These are phyloP conservation scores for Polyommatus icarus DNA, from an alignment of 2,888 invertebrate species.

Conservation along the genomic window DNA sequence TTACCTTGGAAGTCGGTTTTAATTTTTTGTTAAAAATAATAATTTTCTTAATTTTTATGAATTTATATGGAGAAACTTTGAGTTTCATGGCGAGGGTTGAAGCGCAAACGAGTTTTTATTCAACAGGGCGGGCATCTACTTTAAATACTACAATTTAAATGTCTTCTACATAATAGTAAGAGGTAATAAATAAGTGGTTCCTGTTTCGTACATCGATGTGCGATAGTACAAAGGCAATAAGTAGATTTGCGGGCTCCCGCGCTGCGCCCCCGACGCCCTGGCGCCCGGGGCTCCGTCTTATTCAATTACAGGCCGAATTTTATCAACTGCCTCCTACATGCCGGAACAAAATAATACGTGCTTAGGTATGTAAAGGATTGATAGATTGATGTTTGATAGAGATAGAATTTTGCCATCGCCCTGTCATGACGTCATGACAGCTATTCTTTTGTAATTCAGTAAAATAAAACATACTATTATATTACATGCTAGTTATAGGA, in stretches of 20 bases:
- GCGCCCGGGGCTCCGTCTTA: conserved; percentile 49
- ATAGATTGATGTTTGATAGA: not conserved
- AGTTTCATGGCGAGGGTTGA: no score
- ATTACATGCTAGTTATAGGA: no score
- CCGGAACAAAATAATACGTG: conserved; percentile 32
- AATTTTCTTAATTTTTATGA: no score
- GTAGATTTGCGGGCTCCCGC: conserved; percentile 65
- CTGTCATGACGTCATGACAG: no score
- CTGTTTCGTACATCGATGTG: conserved; percentile 47
- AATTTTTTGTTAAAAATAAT: no score
- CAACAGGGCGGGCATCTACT: no score
- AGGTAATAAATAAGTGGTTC: not conserved
- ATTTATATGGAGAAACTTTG: no score
- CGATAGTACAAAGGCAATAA: conserved; percentile 70
- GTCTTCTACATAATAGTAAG: not conserved
- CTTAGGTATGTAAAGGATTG: conserved; percentile 16
- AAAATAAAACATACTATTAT: no score
- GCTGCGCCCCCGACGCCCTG: conserved; percentile 43
- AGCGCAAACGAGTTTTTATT: no score
- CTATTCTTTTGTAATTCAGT: no score
- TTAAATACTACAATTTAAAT: no score
- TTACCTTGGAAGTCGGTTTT: no score
- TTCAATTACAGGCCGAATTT: conserved; percentile 57
- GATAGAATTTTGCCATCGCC: not conserved
- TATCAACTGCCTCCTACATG: conserved; percentile 39